These are phyloP conservation scores for Astyanax mexicanus DNA, from an alignment of 2,797 vertebrate species.

Conservation along the genomic window DNA sequence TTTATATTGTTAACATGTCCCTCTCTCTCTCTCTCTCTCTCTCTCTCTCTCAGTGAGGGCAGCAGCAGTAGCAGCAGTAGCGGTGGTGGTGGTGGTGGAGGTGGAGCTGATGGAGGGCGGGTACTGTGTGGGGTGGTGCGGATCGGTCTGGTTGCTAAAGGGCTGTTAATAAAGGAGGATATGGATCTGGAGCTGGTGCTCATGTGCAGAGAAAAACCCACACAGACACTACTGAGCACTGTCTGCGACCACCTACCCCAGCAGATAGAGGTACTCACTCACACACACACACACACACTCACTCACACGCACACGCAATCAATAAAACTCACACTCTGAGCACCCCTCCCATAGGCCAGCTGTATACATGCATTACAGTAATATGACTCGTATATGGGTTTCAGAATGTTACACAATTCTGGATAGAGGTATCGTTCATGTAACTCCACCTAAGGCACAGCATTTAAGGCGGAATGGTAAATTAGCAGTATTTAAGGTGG, in stretches of 20 bases:
- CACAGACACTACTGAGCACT: conserved; percentile 88
- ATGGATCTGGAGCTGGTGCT: conserved; percentile 98
- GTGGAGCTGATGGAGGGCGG: conserved; percentile 71
- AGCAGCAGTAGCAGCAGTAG: conserved; percentile 82
- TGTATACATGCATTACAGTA: too few species aligned
- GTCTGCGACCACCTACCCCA: conserved; percentile 93
- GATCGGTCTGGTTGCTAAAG: conserved; percentile 97
- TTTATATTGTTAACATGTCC: neutral
- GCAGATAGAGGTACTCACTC: conserved; percentile 90
- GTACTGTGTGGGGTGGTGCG: conserved; percentile 95
- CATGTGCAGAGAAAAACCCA: conserved; percentile 97
- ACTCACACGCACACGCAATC: neutral
- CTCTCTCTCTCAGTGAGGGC: conserved; percentile 80
- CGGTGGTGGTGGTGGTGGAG: conserved; percentile 68
- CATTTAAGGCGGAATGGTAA: too few species aligned
- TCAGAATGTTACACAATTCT: too few species aligned
- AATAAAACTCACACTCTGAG: too few species aligned
- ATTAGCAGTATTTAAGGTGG: too few species aligned
- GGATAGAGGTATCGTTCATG: too few species aligned
- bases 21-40: conserved; percentile 1
- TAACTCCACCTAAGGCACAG: too few species aligned
- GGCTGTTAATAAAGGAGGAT: conserved; percentile 97
- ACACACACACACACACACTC: conserved; percentile 19
- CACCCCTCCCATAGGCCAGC: too few species aligned
- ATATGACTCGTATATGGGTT: too few species aligned